Base-by-base conservation (phyloP, 1,140 invertebrate genomes). In the Notospermus geniculatus region DNA sequence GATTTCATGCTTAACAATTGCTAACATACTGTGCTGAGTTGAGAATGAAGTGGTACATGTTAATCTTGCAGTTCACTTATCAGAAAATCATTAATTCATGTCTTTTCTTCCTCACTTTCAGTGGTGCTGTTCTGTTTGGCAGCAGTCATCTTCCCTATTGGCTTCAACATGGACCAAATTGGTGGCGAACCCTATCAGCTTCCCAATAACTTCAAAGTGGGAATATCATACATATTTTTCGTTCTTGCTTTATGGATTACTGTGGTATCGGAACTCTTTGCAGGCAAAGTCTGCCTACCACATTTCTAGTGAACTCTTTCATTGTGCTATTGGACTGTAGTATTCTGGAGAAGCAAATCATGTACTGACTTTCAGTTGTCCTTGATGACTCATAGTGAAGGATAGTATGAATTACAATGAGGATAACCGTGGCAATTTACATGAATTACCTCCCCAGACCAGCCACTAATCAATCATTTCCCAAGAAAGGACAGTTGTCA, bases 121-220 rank as follows among this genome's bases (percentile, higher is more conserved):
- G 91, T 96, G 92, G 91, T 96, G n/a, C 82, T 95, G 29, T 97
- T 96, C 78, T 96, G 93, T 74, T 79, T 95, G 60, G 93, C 93
- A 61, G 93, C 94, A 57, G 93, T 97, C 0, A 93, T 97, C 73
- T 96, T 97, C 78, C 94, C 94, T 17, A 90, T 96, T 86, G 93
- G 93, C 27, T 97, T 97, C 75, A 89, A 95, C 80, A 90, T 95
- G 28, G 90, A 95, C 79, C 91, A 95, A 80, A 97, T 97, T 70
- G 93, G 93, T 55, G 94, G 94, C 1, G 91, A 95, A 78, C 90
- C 93, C 1, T 97, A 95, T 78, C 94, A 97, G 72, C 82, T 97
- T 30, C 95, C 94, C 1, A 95, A 93, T 80, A 95, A 91, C 65
- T 92, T 94, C 79, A 91, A 95, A 87, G 93, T 97, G 70, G 93